Conservation (phyloP, 2,888 invertebrate genomes). For the Cataglyphis rosenhaueri region DNA sequence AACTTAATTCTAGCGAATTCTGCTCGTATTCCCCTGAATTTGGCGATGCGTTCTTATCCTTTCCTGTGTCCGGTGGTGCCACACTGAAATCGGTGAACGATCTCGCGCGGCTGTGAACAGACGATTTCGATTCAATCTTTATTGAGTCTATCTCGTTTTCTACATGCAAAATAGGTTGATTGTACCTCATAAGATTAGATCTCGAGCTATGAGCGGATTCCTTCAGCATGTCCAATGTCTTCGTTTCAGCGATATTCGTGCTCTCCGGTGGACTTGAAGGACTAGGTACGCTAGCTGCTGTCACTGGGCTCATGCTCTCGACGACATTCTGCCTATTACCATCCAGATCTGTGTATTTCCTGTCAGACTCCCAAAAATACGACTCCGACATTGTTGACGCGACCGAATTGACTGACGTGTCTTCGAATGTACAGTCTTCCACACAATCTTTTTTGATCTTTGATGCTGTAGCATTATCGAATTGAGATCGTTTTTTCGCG, state of each 20-base stretch:
- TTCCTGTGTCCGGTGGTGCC: conserved; percentile 12
- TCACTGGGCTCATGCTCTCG: conserved; percentile 81
- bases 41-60: conserved; percentile 33
- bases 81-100: conserved; percentile 48
- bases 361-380: conserved; percentile 82
- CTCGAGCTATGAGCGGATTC: conserved; percentile 67
- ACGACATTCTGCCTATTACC: conserved; percentile 73
- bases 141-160: conserved; percentile 53
- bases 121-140: conserved; percentile 24
- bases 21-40: conserved; percentile 59
- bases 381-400: conserved; percentile 79
- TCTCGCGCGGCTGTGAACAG: conserved; percentile 34
- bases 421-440: conserved; percentile 81
- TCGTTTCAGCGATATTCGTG: conserved; percentile 80
- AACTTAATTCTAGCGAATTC: conserved; percentile 46
- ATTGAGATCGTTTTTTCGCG: conserved; percentile 87
- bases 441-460: conserved; percentile 87
- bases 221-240: conserved; percentile 83
- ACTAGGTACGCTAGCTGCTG: conserved; percentile 84
- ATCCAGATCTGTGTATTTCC: conserved; percentile 80
- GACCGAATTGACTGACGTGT: conserved; percentile 78
- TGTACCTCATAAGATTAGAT: conserved; percentile 49
- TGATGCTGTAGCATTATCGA: conserved; percentile 66
- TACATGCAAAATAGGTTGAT: background rate
- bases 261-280: conserved; percentile 84